Base-by-base conservation (phyloP, 2,797 vertebrate species). In the Aeoliscus strigatus region DNA sequence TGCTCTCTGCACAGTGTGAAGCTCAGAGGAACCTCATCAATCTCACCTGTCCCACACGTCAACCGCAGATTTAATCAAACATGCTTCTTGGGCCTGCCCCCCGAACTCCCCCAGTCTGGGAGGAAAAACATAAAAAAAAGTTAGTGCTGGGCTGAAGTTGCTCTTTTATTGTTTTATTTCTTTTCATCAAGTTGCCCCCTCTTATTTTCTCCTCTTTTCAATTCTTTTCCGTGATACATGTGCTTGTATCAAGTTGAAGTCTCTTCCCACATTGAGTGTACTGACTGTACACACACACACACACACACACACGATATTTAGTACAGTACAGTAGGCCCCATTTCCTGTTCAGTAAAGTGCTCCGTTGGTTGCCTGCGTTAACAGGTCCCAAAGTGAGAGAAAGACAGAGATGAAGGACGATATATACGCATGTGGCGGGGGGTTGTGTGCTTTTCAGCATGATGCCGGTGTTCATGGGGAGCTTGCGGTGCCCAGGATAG, bases 1-100 rank as follows among this genome's bases (percentile, higher is more conserved):
- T 70, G 80, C 87, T 88, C 88, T 89, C 79, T 31, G 75, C 87
- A 80, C 93, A 90, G 86, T 91, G 86, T 92, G 95, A 93, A 90
- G 79, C 87, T 83, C 88, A 87, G 91, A 91, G 93, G 92, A 92
- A 93, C 93, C 80, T 94, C 93, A 98, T 98, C 94, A 92, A 96
- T 98, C 94, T 97, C 93, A 76, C 89, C 88, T 86, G 91, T 90
- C 89, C 38, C 60, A 80, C 82, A 78, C 87, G 93, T 94, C 93
- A 94, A 88, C 93, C 73, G 70, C 64, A 90, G 90, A 88, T 90
- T 90, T 90, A 89, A 90, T 91, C 88, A 90, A 88, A 85, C 71
- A 85, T 87, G 89, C 89, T 86, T 83, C 85, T 75, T 51, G 55
- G 69, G 44, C 87, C 77, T 67, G 75, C 8, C 23, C 79, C 60